Conservation (phyloP, 2,888 invertebrate genomes). For the Drosophila birchii region DNA sequence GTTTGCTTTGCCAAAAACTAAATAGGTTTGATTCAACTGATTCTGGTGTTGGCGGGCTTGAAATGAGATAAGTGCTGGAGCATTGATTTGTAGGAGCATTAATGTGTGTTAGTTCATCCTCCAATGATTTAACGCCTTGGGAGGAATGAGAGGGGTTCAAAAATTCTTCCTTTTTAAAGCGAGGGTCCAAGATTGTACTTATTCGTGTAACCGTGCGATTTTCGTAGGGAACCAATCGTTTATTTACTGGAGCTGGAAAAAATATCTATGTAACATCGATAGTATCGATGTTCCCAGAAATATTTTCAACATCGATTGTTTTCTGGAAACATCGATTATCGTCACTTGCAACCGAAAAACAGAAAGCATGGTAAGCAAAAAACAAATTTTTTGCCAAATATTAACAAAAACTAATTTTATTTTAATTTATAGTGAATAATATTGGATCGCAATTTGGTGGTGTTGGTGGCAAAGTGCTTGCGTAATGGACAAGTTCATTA, state of each 20-base stretch:
- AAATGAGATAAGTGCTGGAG: no score
- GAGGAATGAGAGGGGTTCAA: not conserved
- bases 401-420: not conserved
- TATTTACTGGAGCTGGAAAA: not conserved
- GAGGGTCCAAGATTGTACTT: not conserved
- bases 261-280: no score
- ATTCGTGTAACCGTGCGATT: not conserved
- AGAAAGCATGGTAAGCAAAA: not conserved
- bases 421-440: not conserved
- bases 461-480: not conserved
- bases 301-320: no score
- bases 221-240: slow-evolving; percentile 5
- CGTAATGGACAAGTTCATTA: not conserved
- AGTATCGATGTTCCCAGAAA: no score
- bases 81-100: no score
- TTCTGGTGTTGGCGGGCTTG: slow-evolving; percentile 9
- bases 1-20: not conserved
- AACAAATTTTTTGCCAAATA: not conserved
- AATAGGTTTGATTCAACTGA: not conserved
- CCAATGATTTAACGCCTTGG: not conserved
- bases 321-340: no score
- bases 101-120: slow-evolving; percentile 10
- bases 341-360: not conserved
- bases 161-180: not conserved
- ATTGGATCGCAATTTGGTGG: no score